Evolutionary conservation across 2,797 vertebrate genomes (phyloP).

Genomic region (Leptatherina wallacei): DNA sequence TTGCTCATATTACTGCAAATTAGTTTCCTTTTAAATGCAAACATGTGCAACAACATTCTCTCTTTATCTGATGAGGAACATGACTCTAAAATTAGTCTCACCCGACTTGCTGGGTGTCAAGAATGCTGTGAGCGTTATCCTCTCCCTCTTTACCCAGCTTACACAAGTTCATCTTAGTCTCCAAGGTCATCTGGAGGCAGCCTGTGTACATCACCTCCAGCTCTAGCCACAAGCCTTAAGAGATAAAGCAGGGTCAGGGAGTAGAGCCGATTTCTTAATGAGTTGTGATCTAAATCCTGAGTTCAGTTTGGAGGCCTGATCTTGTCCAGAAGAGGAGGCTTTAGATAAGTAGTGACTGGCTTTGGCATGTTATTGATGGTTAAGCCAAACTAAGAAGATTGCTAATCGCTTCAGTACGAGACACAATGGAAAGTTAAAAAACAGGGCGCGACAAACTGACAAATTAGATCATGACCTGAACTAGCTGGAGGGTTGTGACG

Average conservation of each 20-base stretch:
- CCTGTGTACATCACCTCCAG: conserved; percentile 89
- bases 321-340: conserved; percentile 16
- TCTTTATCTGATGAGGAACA: not conserved
- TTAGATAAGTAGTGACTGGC: conserved; percentile 14
- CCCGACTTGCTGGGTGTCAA: conserved; percentile 77
- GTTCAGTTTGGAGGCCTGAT: conserved; percentile 31
- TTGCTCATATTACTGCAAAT: not conserved
- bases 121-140: conserved; percentile 69
- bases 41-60: not conserved
- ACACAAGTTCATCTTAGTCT: conserved; percentile 92
- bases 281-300: conserved; percentile 15
- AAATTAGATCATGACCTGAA: conserved; percentile 44
- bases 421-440: conserved; percentile 55
- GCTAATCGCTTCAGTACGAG: conserved; percentile 49
- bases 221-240: conserved; percentile 89
- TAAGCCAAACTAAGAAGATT: conserved; percentile 60
- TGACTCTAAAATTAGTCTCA: conserved; percentile 54
- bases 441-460: conserved; percentile 3
- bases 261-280: conserved; percentile 12
- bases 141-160: conserved; percentile 87
- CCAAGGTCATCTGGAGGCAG: conserved; percentile 89
- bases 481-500: conserved; percentile 10
- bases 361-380: conserved; percentile 27
- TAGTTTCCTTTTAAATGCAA: not conserved
- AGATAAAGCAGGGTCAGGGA: not conserved